Evolutionary conservation across 37 sponge, comb jelly and placozoan species (phyloP).

Genomic region (Beroe ovata): DNA sequence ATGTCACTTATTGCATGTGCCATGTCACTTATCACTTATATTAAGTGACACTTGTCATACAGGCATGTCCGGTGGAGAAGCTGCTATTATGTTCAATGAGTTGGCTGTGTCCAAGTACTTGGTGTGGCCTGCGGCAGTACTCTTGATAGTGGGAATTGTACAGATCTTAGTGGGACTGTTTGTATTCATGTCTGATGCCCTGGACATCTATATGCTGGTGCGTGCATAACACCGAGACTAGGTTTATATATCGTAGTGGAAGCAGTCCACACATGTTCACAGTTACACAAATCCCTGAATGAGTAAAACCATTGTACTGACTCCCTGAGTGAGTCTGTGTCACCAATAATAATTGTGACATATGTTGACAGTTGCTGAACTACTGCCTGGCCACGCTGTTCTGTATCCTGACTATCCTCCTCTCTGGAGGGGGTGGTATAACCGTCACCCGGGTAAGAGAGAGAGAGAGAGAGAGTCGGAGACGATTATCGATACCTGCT

Average conservation of each 20-base stretch:
- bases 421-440: conserved; percentile 5
- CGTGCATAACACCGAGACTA: neutral
- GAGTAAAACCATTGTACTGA: neutral
- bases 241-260: too few relatives aligned
- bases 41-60: too few relatives aligned
- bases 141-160: conserved; percentile 15
- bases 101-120: neutral
- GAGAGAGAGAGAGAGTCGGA: too few relatives aligned
- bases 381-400: conserved; percentile 43
- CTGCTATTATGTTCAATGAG: conserved; percentile 19
- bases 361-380: conserved; percentile 54
- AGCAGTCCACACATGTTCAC: too few relatives aligned
- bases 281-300: too few relatives aligned
- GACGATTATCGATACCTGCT: too few relatives aligned
- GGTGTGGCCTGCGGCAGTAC: neutral
- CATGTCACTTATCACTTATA: too few relatives aligned
- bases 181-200: conserved; percentile 59
- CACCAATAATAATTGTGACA: too few relatives aligned
- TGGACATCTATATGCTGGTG: conserved; percentile 60
- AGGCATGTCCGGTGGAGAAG: neutral
- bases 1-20: too few relatives aligned
- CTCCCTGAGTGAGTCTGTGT: too few relatives aligned
- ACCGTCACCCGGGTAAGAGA: neutral
- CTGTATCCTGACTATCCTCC: conserved; percentile 3
- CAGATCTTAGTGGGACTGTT: conserved; percentile 52